phyloP scores from a whole-genome alignment of 2,888 invertebrate species.

The Cremastobaeus sp. region DNA sequence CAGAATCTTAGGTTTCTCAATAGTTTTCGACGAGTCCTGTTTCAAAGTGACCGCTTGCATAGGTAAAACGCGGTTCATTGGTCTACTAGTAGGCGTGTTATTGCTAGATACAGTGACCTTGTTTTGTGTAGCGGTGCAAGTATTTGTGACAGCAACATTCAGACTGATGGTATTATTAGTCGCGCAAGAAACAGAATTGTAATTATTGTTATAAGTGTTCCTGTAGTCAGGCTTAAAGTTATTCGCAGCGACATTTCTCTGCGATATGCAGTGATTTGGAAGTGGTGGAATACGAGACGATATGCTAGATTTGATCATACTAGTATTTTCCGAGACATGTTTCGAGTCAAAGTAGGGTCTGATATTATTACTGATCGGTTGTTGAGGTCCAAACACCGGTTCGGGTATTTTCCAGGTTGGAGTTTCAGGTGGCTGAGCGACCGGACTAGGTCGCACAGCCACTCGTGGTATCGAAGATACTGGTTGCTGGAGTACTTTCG shows the following conservation, averaged over 20 bases:
- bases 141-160: constrained; percentile 72
- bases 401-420: constrained; percentile 71
- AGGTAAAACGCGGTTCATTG: constrained; percentile 88
- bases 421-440: constrained; percentile 67
- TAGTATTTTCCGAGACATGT: constrained; percentile 75
- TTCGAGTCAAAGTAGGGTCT: constrained; percentile 75
- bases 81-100: constrained; percentile 79
- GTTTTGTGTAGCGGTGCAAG: constrained; percentile 77
- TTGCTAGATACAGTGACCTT: constrained; percentile 71
- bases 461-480: constrained; percentile 72
- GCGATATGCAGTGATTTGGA: constrained; percentile 70
- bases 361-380: constrained; percentile 68
- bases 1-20: constrained; percentile 68
- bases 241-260: constrained; percentile 69
- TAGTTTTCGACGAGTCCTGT: constrained; percentile 75
- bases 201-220: constrained; percentile 69
- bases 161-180: constrained; percentile 60
- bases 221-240: constrained; percentile 67
- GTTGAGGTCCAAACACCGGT: constrained; percentile 68
- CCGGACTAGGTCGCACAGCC: constrained; percentile 74
- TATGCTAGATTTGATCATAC: constrained; percentile 75
- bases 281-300: constrained; percentile 72
- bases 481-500: constrained; percentile 65
- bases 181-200: constrained; percentile 62
- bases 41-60: constrained; percentile 85